A percentile compares a stretch with the other conserved stretches of the same genome.
Evolutionary conservation across 1,140 invertebrate genomes (phyloP).

Genomic region (Solen grandis): DNA sequence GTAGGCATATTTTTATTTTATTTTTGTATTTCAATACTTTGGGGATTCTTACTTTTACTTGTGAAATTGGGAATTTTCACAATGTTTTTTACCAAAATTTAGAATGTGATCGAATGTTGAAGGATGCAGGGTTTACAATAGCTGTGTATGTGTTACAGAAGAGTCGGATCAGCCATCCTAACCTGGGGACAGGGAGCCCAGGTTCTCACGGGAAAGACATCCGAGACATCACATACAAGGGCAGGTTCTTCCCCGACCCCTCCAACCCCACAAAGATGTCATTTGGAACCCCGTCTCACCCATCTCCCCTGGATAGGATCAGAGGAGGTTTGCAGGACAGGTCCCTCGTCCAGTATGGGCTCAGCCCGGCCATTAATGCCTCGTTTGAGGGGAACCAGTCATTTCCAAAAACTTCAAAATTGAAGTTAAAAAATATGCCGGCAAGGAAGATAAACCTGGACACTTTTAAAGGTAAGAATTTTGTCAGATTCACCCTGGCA

Average conservation of each 20-base stretch:
- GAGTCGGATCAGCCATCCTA: too few species aligned
- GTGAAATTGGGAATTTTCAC: too few species aligned
- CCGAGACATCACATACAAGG: background rate
- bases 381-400: constrained; percentile 79
- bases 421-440: constrained; percentile 9
- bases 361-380: constrained; percentile 56
- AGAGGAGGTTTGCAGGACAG: constrained; percentile 63
- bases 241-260: background rate
- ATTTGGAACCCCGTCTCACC: constrained; percentile 68
- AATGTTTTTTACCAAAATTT: too few species aligned
- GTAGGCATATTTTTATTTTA: too few species aligned
- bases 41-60: too few species aligned
- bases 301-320: constrained; percentile 69
- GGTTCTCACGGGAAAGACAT: too few species aligned
- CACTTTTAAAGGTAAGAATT: constrained; percentile 47
- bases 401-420: constrained; percentile 68
- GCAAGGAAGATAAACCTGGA: constrained; percentile 26
- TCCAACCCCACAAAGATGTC: background rate
- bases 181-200: too few species aligned
- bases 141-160: too few species aligned
- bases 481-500: too few species aligned
- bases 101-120: too few species aligned
- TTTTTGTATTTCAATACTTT: too few species aligned
- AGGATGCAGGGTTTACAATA: too few species aligned
- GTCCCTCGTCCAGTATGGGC: constrained; percentile 69